Evolutionary conservation across 2,797 vertebrate species (phyloP).

Genomic region (Sternotherus odoratus): DNA sequence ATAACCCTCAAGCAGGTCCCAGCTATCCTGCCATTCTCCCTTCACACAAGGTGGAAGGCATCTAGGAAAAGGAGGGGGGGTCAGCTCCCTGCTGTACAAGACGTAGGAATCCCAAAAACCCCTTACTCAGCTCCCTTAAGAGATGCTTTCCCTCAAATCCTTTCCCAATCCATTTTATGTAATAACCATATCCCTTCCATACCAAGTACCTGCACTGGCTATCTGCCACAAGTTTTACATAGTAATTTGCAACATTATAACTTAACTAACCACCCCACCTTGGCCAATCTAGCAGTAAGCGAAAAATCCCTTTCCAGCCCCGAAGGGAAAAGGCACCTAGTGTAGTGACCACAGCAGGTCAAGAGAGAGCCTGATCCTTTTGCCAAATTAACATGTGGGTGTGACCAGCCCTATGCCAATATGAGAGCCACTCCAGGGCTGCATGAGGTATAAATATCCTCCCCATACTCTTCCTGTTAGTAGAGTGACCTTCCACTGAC

Average conservation of each 20-base stretch:
- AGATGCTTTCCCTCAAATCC: background rate
- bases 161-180: background rate
- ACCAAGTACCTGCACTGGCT: background rate
- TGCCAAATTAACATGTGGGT: background rate
- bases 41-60: no score
- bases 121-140: background rate
- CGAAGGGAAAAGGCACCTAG: background rate
- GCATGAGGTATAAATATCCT: background rate
- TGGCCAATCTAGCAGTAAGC: background rate
- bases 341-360: background rate
- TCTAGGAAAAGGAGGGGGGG: background rate
- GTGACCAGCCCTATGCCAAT: background rate
- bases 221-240: background rate
- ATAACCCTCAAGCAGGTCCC: no score
- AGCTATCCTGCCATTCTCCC: no score
- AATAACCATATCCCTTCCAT: background rate
- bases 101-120: background rate
- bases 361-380: background rate
- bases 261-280: background rate
- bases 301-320: background rate
- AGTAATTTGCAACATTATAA: background rate
- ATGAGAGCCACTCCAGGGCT: background rate
- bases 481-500: background rate
- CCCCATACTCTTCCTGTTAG: background rate
- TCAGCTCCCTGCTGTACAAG: background rate